Percentiles rank a stretch among this genome's conserved stretches.
Conservation (phyloP, 2,113 vertebrate species). For the Panthera leo region DNA sequence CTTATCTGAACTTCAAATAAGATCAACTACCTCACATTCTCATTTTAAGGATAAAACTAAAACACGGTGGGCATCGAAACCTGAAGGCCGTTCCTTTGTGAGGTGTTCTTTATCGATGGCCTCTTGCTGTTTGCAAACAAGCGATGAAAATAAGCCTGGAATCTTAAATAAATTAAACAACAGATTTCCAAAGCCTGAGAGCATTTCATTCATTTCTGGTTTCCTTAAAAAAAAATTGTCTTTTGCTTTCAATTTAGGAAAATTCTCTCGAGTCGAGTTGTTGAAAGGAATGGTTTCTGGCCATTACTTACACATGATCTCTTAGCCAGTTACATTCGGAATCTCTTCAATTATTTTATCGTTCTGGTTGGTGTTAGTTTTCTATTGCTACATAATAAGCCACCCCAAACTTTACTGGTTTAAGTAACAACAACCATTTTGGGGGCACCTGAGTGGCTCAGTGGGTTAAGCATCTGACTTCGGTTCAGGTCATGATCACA, state of each 20-base stretch:
- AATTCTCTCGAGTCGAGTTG: neutral
- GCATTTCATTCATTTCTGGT: neutral
- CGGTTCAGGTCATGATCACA: too few relatives aligned
- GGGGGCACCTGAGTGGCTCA: too few relatives aligned
- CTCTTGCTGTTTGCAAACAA: neutral
- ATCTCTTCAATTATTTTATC: neutral
- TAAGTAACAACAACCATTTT: neutral
- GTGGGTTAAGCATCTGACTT: too few relatives aligned
- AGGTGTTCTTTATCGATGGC: neutral
- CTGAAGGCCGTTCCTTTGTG: neutral
- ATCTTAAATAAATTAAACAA: neutral
- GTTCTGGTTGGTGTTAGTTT: neutral
- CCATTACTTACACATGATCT: neutral
- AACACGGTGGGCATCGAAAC: neutral
- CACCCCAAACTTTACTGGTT: neutral
- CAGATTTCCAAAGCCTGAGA: neutral
- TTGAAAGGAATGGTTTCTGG: neutral
- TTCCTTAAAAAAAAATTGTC: neutral
- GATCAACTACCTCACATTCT: neutral
- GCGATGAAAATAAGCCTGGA: neutral
- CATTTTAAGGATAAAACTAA: neutral
- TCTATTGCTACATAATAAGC: neutral
- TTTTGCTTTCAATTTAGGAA: slow-evolving; percentile 42
- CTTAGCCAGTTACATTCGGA: neutral
- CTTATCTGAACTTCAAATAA: neutral